Evolutionary conservation across 2,113 vertebrate genomes (phyloP).

Genomic region (Macrotus californicus): DNA sequence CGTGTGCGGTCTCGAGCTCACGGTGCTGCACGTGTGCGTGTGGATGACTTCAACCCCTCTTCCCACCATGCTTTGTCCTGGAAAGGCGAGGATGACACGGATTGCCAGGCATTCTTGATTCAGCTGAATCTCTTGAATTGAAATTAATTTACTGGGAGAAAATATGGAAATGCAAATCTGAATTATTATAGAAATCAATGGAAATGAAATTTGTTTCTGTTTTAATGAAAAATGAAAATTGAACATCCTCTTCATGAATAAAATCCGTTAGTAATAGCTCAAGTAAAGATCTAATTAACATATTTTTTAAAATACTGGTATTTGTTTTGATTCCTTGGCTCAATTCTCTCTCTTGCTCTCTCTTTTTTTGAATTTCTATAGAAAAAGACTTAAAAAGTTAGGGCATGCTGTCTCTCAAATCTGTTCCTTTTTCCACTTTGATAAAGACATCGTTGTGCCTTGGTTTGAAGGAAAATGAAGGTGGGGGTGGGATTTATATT

Average conservation of each 20-base stretch:
- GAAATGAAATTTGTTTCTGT: background rate
- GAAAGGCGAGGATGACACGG: background rate
- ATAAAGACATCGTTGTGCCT: constrained; percentile 34
- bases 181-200: background rate
- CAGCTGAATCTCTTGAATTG: background rate
- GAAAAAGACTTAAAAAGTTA: constrained; percentile 16
- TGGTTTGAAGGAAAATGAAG: constrained; percentile 44
- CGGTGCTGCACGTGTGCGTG: background rate
- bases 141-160: background rate
- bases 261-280: background rate
- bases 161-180: background rate
- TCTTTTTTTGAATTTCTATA: constrained; percentile 12
- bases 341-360: background rate
- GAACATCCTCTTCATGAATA: background rate
- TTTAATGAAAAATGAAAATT: background rate
- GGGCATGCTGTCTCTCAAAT: background rate
- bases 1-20: background rate
- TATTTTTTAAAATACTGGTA: background rate
- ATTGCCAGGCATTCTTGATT: background rate
- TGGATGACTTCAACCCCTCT: background rate
- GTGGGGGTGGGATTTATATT: constrained; percentile 51
- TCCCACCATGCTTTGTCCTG: background rate
- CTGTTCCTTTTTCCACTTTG: background rate
- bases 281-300: background rate
- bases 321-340: background rate